Evolutionary conservation across 2,888 invertebrate genomes (phyloP).

Genomic region (Seira sanloemensis): DNA sequence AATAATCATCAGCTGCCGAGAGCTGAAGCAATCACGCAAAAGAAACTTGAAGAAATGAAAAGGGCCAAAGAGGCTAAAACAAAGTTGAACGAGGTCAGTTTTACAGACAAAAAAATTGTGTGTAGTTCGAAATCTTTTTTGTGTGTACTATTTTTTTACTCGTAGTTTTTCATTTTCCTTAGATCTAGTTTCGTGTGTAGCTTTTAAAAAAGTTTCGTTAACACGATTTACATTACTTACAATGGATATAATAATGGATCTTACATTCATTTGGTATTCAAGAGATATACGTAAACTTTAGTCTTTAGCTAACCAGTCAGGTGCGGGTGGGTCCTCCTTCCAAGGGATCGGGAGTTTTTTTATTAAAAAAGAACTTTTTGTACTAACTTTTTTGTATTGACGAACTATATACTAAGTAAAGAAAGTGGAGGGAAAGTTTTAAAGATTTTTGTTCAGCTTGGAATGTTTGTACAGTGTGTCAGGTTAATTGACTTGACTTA

Average conservation of each 20-base stretch:
- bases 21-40: slow-evolving; percentile 71
- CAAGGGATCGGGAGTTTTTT: neutral
- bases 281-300: neutral
- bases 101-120: neutral
- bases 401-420: too few species aligned
- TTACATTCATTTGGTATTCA: neutral
- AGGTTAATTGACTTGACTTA: neutral
- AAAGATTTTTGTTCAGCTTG: neutral
- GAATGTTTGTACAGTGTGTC: neutral
- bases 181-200: slow-evolving; percentile 39
- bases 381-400: too few species aligned
- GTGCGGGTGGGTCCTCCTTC: too few species aligned
- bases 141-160: neutral
- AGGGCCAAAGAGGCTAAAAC: slow-evolving; percentile 66
- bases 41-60: slow-evolving; percentile 71
- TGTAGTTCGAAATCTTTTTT: neutral
- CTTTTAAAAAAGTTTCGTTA: neutral
- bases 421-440: neutral
- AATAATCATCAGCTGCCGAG: slow-evolving; percentile 56
- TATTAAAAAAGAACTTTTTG: neutral
- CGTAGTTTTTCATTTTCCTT: neutral
- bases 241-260: neutral
- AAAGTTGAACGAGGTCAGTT: slow-evolving; percentile 56
- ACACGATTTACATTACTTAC: neutral
- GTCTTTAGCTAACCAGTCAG: too few species aligned